Evolutionary conservation across 2,113 vertebrate genomes (phyloP).

Genomic region (Ibidorhyncha struthersii): DNA sequence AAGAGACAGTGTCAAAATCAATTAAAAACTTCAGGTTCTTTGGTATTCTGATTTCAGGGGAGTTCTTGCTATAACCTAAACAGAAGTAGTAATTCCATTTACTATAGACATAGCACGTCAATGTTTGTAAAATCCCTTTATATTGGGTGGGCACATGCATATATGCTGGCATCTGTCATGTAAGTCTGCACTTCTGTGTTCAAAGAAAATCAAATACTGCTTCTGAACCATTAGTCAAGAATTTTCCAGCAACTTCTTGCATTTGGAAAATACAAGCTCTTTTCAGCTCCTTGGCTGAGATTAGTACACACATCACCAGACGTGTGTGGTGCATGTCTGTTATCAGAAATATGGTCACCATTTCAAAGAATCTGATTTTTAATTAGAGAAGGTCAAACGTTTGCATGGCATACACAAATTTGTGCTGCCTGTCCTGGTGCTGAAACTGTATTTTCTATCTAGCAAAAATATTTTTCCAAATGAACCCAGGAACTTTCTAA

Average conservation of each 20-base stretch:
- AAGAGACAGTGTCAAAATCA: not conserved
- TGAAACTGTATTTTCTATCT: not conserved
- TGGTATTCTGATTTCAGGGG: not conserved
- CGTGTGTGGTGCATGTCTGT: too few relatives aligned
- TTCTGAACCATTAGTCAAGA: not conserved
- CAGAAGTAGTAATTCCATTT: not conserved
- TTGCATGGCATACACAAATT: not conserved
- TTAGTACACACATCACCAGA: not conserved
- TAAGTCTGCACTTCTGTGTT: not conserved
- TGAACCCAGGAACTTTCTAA: not conserved
- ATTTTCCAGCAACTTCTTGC: not conserved
- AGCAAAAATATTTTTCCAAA: not conserved
- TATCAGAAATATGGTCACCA: not conserved
- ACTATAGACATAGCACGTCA: not conserved
- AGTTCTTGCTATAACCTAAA: not conserved
- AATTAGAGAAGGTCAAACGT: not conserved
- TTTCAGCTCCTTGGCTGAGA: not conserved
- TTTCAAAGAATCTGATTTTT: not conserved
- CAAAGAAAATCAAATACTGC: not conserved
- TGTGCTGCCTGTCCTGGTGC: not conserved
- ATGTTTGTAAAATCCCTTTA: not conserved
- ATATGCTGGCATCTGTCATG: not conserved
- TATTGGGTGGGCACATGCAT: not conserved
- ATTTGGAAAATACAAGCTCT: not conserved
- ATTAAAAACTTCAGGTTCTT: not conserved